Evolutionary conservation across 2,888 invertebrate species (phyloP).

Genomic region (Microdon myrmicae): DNA sequence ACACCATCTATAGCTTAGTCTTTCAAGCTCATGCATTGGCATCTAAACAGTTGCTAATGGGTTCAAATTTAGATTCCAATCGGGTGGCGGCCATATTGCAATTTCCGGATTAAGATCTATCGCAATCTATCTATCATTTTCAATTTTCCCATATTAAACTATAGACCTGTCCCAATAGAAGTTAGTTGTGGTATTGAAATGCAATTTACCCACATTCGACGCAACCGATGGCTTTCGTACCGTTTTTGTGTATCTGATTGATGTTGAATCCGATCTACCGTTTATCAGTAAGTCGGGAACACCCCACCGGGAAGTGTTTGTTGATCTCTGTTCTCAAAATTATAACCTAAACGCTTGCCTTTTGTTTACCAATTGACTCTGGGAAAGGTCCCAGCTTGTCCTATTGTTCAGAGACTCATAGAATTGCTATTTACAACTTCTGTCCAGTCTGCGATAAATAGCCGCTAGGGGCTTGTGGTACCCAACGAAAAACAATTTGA

Average conservation of each 20-base stretch:
- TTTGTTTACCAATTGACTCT: constrained; percentile 6
- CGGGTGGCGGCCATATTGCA: constrained; percentile 26
- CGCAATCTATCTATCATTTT: constrained; percentile 24
- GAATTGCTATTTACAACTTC: constrained; percentile 27
- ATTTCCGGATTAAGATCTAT: constrained; percentile 27
- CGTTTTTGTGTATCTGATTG: constrained; percentile 1
- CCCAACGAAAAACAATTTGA: no score
- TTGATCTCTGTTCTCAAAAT: constrained; percentile 2
- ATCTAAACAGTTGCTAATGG: constrained; percentile 29
- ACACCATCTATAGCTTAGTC: neutral
- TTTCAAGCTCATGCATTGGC: constrained; percentile 18
- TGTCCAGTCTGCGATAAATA: constrained; percentile 16
- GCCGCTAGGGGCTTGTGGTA: no score
- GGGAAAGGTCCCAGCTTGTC: constrained; percentile 4
- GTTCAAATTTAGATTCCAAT: constrained; percentile 34
- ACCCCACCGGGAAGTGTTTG: neutral
- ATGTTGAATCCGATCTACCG: no score
- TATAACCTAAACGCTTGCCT: no score
- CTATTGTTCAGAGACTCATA: constrained; percentile 3
- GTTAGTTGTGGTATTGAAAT: constrained; percentile 10
- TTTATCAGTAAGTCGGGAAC: neutral
- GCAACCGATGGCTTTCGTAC: neutral
- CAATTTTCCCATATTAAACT: constrained; percentile 37
- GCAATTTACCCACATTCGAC: constrained; percentile 16
- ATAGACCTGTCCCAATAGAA: constrained; percentile 2